Evolutionary conservation across 2,888 invertebrate species (phyloP).

Genomic region (Chymomyza caudatula): DNA sequence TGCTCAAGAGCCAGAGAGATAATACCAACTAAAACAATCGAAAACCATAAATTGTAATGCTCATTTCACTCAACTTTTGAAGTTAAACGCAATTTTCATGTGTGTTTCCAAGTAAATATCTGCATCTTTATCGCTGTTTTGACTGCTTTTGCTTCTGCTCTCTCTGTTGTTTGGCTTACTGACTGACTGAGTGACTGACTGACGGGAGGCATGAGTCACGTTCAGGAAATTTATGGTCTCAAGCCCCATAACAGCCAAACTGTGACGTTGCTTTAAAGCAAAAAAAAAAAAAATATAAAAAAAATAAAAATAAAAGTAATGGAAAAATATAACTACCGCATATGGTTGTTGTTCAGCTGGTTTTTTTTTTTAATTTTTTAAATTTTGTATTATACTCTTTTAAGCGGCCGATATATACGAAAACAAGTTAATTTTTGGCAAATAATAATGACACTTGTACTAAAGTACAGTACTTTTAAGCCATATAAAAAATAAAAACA

Average conservation of each 20-base stretch:
- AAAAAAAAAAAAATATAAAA: slow-evolving; percentile 11
- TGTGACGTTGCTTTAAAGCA: slow-evolving; percentile 32
- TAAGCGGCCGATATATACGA: background rate
- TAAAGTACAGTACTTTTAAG: background rate
- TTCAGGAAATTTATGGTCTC: slow-evolving; percentile 59
- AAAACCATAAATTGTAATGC: background rate
- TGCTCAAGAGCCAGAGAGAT: background rate
- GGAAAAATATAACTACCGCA: background rate
- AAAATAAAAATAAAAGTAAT: background rate
- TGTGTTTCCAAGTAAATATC: slow-evolving; percentile 35
- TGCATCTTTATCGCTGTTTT: slow-evolving; percentile 26
- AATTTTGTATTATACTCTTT: background rate
- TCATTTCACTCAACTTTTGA: slow-evolving; percentile 18
- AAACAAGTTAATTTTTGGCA: background rate
- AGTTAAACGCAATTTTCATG: slow-evolving; percentile 48
- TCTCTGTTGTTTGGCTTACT: background rate
- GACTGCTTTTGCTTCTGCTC: too few species aligned
- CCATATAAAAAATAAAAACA: background rate
- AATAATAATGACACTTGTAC: background rate
- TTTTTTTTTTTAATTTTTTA: background rate
- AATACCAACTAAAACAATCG: background rate
- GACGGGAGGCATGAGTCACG: slow-evolving; percentile 51
- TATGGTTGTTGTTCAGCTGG: background rate
- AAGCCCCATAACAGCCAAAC: slow-evolving; percentile 13
- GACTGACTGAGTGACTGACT: slow-evolving; percentile 10